Evolutionary conservation across 2,113 vertebrate genomes (phyloP), one percentile per base, ranked within the genome.

Genomic region (Sylvietta virens): DNA sequence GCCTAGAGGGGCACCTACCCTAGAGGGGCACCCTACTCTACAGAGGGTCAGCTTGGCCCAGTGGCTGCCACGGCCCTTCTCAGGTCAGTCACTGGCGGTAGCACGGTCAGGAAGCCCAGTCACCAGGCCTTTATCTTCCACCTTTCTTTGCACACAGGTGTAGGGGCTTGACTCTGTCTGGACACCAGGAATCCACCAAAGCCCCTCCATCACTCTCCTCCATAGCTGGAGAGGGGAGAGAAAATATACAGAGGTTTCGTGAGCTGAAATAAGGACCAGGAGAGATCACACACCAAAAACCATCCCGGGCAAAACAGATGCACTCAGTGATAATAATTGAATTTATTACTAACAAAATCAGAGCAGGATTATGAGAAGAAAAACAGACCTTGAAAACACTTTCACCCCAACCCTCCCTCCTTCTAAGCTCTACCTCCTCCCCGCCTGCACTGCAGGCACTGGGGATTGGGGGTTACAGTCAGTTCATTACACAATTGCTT

Each of bases 391-490:
- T 35, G 48, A 71, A 44, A 61, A 51, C 15, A 70, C 8, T 61
- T 61, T 61, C 3, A 19, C 31, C 20, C 10, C 31, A 20, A 26
- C 10, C 5, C 12, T 31, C 12, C 21, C 13, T 51, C 45, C 16
- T 70, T 31, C 26, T 44, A 45, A 71, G 47, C 47, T 31, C 17
- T 44, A 17, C 13, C 26, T 53, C 7, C 66, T 37, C 8, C 45
- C 13, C 26, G 16, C 15, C 24, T 35, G 16, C 31, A 13, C 45
- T 35, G 37, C 37, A 51, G 47, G 26, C 31, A 51, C 1, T 40
- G 30, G 33, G 8, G 10, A 31, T 1, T 44, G 13, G 26, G 31
- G 13, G 3, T 44, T 53, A 14, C 0, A 2, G 21, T 26, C 39
- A 37, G 13, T 31, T 71, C 3, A 4, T 53, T 56, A 37, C 26